These are phyloP conservation scores for Mesembrinibis cayennensis DNA, from an alignment of 2,113 vertebrate species.

Conservation along the genomic window DNA sequence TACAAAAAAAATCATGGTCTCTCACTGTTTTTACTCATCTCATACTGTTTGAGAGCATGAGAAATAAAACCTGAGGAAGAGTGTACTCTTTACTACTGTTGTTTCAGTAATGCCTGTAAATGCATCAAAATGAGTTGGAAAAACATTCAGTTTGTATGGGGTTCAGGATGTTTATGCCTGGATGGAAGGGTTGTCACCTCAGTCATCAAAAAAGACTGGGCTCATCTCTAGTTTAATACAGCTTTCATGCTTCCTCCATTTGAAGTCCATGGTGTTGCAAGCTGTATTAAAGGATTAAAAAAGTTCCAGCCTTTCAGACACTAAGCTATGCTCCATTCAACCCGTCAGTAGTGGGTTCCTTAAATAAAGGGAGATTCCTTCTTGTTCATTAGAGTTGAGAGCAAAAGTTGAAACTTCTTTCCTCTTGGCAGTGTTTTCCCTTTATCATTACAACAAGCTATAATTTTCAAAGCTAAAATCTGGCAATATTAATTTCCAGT, in stretches of 20 bases:
- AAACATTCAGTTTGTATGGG: not conserved
- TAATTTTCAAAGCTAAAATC: not conserved
- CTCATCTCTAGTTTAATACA: not conserved
- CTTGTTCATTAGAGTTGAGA: not conserved
- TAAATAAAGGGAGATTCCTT: not conserved
- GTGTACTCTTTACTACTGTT: not conserved
- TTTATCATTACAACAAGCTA: not conserved
- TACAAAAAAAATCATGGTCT: not conserved
- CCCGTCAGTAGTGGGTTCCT: not conserved
- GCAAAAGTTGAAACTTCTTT: not conserved
- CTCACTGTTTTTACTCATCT: not conserved
- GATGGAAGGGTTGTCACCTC: not conserved
- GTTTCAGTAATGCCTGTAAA: not conserved
- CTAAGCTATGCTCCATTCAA: not conserved
- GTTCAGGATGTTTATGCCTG: not conserved
- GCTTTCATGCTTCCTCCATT: not conserved
- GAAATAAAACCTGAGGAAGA: not conserved
- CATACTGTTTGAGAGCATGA: not conserved
- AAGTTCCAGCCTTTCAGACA: not conserved
- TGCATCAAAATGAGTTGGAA: not conserved
- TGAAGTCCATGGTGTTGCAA: not conserved
- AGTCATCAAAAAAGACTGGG: not conserved
- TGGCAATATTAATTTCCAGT: not conserved
- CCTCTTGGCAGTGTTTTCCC: not conserved
- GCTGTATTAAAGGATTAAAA: not conserved